These are phyloP conservation scores for Malurus alboscapulatus DNA, from an alignment of 2,113 vertebrate genomes.

Conservation along the genomic window DNA sequence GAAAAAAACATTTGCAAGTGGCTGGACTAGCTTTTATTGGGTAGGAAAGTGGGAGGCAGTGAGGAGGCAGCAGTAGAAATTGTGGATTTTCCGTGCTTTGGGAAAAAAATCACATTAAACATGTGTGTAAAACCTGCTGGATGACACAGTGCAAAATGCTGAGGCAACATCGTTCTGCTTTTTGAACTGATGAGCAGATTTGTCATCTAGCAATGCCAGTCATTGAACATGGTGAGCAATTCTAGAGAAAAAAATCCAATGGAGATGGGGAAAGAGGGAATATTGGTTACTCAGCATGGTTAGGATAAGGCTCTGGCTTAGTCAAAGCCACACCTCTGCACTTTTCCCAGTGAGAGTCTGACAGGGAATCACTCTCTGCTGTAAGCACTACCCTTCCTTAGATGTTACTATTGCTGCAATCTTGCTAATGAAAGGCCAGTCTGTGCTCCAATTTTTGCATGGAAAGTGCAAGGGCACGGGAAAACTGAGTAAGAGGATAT, in stretches of 20 bases:
- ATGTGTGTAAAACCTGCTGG: neutral
- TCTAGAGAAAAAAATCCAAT: neutral
- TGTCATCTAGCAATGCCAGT: neutral
- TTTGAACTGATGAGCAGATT: neutral
- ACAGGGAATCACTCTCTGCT: neutral
- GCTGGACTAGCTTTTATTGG: neutral
- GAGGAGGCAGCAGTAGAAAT: neutral
- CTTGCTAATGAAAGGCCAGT: neutral
- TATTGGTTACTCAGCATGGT: neutral
- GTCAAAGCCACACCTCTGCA: neutral
- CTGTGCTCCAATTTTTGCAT: neutral
- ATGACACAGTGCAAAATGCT: neutral
- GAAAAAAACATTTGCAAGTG: neutral
- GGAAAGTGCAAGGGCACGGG: rapidly evolving
- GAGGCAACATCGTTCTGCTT: neutral
- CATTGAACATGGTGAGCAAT: neutral
- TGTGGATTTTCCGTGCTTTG: neutral
- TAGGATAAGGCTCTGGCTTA: neutral
- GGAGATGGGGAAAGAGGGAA: neutral
- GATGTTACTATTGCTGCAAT: neutral
- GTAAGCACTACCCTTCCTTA: neutral
- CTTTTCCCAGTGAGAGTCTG: neutral
- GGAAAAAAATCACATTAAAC: neutral
- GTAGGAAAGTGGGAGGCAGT: neutral
- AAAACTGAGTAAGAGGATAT: neutral